Evolutionary conservation across 2,888 invertebrate genomes (phyloP).

Genomic region (Iphiclides podalirius): DNA sequence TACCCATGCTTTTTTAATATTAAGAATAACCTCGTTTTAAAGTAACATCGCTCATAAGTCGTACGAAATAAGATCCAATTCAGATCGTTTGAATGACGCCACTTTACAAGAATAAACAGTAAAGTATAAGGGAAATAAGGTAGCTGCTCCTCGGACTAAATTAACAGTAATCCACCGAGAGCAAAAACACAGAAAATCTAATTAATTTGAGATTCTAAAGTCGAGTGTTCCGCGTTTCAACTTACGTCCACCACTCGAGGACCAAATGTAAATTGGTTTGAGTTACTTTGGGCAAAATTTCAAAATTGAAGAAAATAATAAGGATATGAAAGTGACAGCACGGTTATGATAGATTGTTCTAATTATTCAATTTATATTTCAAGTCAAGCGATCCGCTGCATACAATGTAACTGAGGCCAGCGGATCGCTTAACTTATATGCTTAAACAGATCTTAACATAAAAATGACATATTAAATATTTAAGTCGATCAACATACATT

Average conservation of each 20-base stretch:
- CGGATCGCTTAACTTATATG: too few relatives aligned
- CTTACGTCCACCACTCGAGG: not conserved
- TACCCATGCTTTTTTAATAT: not conserved
- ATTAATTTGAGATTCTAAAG: not conserved
- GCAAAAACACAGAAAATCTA: slow-evolving; percentile 5
- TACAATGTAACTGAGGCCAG: too few relatives aligned
- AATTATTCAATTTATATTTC: too few relatives aligned
- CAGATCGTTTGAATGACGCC: not conserved
- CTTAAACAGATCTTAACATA: too few relatives aligned
- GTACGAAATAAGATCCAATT: not conserved
- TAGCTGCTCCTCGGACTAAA: not conserved
- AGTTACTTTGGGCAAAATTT: not conserved
- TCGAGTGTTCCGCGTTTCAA: not conserved
- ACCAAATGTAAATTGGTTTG: not conserved
- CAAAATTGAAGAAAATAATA: too few relatives aligned
- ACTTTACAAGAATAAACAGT: not conserved
- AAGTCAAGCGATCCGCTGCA: too few relatives aligned
- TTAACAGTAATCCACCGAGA: not conserved
- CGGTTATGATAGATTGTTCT: too few relatives aligned
- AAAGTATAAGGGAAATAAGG: not conserved
- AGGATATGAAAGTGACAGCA: too few relatives aligned
- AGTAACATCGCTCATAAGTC: not conserved
- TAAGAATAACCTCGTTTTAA: not conserved
- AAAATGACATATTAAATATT: too few relatives aligned
- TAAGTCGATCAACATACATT: too few relatives aligned